phyloP scores from a whole-genome alignment of 2,797 vertebrate species.

The Gephyroberyx darwinii region DNA sequence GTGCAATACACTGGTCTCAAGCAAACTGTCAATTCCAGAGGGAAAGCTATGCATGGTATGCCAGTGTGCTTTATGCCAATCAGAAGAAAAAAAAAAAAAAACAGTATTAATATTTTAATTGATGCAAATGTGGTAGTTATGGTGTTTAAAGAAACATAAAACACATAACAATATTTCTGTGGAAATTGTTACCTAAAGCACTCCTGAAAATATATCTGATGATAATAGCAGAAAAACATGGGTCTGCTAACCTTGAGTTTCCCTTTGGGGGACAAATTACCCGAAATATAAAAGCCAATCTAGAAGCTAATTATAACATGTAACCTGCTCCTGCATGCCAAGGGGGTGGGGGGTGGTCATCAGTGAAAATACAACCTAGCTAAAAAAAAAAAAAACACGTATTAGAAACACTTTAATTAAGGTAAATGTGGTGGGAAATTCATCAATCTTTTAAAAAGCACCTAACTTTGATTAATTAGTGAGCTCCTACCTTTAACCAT shows the following conservation, averaged over 20 bases:
- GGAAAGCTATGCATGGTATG: neutral
- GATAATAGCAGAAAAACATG: neutral
- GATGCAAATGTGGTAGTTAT: neutral
- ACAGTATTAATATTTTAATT: neutral
- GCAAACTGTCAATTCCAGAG: neutral
- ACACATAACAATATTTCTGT: neutral
- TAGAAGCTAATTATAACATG: slow-evolving; percentile 59
- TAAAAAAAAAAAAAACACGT: slow-evolving; percentile 37
- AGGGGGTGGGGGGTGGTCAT: slow-evolving; percentile 3
- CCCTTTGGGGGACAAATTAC: slow-evolving; percentile 36
- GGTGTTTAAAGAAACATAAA: neutral
- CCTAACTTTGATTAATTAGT: slow-evolving; percentile 70
- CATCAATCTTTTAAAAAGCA: slow-evolving; percentile 64
- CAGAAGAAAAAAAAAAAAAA: neutral
- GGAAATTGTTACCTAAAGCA: neutral
- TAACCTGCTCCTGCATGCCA: slow-evolving; percentile 16
- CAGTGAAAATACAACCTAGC: slow-evolving; percentile 44
- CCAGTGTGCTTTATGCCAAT: neutral
- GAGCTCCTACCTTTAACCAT: slow-evolving; percentile 50
- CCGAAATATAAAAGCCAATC: slow-evolving; percentile 42
- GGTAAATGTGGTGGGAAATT: slow-evolving; percentile 53
- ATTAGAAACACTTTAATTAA: slow-evolving; percentile 65
- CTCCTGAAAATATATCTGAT: slow-evolving; percentile 1
- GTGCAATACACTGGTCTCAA: neutral
- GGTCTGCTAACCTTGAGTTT: neutral